Evolutionary conservation across 2,888 invertebrate genomes (phyloP), one percentile per base, ranked within the genome.

Genomic region (Perizoma flavofasciatum): DNA sequence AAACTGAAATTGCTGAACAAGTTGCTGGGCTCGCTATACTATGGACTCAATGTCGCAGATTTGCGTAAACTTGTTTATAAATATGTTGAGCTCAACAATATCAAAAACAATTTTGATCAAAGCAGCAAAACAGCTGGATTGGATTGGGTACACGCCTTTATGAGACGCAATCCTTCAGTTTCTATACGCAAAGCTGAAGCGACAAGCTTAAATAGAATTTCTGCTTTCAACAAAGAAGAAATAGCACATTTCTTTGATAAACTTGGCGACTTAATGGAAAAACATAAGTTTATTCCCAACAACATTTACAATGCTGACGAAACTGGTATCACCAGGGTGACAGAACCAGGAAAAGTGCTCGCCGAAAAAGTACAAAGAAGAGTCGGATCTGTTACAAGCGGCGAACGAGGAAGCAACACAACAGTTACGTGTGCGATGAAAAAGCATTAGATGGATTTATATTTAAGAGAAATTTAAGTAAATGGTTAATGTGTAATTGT

Each of bases 401-500:
- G 53, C 40, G 55, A 61, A 61, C 68, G 76, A 71, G 74, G 71
- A 59, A 71, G 64, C 55, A 74, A 78, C 48, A 79, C 86, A 5
- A 89, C 86, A 5, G 62, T 85, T 22, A 54, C 85, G 52, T 86
- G 81, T 74, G 74, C 81, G 10, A 79, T n/a, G n/a, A n/a, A n/a
- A n/a, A n/a, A n/a, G n/a, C n/a, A n/a, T n/a, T n/a, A n/a, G n/a
- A n/a, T n/a, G n/a, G n/a, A n/a, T n/a, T n/a, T n/a, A n/a, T n/a
- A n/a, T n/a, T n/a, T n/a, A n/a, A n/a, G n/a, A n/a, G n/a, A n/a
- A n/a, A n/a, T n/a, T n/a, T n/a, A n/a, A n/a, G n/a, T n/a, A n/a
- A n/a, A n/a, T n/a, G n/a, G n/a, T n/a, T n/a, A n/a, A n/a, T n/a
- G n/a, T n/a, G n/a, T n/a, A n/a, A n/a, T n/a, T n/a, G n/a, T n/a